phyloP scores from a whole-genome alignment of 2,113 vertebrate species.

The Scophthalmus maximus region DNA sequence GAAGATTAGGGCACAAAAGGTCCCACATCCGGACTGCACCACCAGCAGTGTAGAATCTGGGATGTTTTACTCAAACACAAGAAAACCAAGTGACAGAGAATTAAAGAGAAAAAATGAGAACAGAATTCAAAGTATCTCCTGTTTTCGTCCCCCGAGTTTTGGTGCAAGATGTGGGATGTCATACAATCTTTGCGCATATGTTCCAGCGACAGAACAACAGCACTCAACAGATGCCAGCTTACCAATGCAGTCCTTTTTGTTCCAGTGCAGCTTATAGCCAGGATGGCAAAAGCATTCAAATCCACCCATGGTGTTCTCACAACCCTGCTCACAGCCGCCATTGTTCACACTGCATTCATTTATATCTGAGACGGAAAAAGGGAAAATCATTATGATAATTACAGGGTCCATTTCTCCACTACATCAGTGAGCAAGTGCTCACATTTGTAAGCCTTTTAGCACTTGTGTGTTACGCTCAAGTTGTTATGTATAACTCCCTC shows the following conservation, averaged over 20 bases:
- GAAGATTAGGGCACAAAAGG: constrained; percentile 9
- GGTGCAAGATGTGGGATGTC: constrained; percentile 36
- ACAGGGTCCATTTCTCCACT: constrained; percentile 12
- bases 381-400: constrained; percentile 26
- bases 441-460: constrained; percentile 7
- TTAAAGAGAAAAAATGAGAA: constrained; percentile 75
- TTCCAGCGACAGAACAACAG: constrained; percentile 1
- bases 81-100: constrained; percentile 71
- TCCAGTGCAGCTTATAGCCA: constrained; percentile 95
- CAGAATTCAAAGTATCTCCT: constrained; percentile 95
- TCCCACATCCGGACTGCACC: constrained; percentile 28
- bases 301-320: constrained; percentile 90
- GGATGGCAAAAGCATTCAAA: constrained; percentile 91
- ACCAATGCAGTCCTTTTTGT: constrained; percentile 98
- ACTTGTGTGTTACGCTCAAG: constrained; percentile 28
- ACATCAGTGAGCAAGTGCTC: background rate
- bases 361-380: constrained; percentile 83
- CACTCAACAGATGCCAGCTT: constrained; percentile 75
- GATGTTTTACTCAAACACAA: constrained; percentile 52
- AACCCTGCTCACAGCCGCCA: constrained; percentile 92
- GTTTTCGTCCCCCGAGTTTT: constrained; percentile 79
- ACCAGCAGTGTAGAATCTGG: constrained; percentile 5
- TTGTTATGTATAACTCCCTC: constrained; percentile 32
- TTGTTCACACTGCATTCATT: constrained; percentile 97
- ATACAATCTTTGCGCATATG: background rate